Evolutionary conservation across 2,797 vertebrate species (phyloP).

Genomic region (Peromyscus eremicus): DNA sequence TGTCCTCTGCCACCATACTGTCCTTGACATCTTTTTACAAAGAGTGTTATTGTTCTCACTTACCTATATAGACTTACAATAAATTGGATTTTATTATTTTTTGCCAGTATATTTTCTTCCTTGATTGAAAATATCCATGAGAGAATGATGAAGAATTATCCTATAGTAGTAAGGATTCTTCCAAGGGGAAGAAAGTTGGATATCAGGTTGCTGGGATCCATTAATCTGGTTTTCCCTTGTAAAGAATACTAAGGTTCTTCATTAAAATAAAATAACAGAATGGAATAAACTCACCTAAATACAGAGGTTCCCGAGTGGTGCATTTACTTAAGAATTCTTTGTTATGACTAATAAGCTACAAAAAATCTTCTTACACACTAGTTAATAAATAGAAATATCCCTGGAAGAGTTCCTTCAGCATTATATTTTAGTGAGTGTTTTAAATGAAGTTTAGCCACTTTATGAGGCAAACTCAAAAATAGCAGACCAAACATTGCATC

Average conservation of each 20-base stretch:
- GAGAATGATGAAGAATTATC: not conserved
- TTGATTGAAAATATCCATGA: not conserved
- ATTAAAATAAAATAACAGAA: not conserved
- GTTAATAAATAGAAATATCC: not conserved
- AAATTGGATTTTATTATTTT: not conserved
- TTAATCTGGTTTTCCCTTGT: not conserved
- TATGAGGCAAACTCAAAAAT: not conserved
- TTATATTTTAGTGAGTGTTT: not conserved
- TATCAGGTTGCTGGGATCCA: rapidly evolving
- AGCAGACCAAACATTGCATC: not conserved
- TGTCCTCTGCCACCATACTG: not conserved
- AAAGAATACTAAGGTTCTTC: not conserved
- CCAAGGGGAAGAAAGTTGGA: not conserved
- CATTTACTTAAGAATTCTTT: not conserved
- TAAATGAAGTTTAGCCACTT: not conserved
- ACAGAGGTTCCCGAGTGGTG: not conserved
- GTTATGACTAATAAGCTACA: not conserved
- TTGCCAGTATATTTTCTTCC: not conserved
- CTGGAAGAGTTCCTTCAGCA: not conserved
- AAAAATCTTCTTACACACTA: not conserved
- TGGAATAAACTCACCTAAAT: not conserved
- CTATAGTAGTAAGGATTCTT: not conserved
- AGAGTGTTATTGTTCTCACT: not conserved
- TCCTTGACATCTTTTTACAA: too few species aligned
- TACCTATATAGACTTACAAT: not conserved